Percentiles rank a stretch among this genome's conserved stretches.
Conservation (phyloP, 2,888 invertebrate species). For the Loripinus fragilis region DNA sequence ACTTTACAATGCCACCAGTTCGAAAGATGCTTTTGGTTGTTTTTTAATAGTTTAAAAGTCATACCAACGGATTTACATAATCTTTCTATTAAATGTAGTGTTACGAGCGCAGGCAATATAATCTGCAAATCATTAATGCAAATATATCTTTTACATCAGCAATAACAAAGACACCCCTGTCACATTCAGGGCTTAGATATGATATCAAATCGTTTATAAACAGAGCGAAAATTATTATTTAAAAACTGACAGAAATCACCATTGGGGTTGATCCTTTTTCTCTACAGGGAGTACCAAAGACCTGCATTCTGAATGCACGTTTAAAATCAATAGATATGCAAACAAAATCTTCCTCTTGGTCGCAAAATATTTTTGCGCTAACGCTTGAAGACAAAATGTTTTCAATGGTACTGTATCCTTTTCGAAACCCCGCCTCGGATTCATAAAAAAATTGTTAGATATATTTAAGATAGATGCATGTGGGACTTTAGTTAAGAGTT, state of each 20-base stretch:
- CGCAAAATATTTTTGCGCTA: too few relatives aligned
- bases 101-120: background rate
- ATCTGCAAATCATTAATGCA: background rate
- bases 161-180: slow-evolving; percentile 11
- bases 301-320: background rate
- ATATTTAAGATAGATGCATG: too few relatives aligned
- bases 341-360: too few relatives aligned
- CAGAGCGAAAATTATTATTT: slow-evolving; percentile 13
- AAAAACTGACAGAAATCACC: background rate
- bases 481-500: too few relatives aligned
- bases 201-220: slow-evolving; percentile 23
- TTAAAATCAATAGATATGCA: too few relatives aligned
- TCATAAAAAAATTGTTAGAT: too few relatives aligned
- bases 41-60: slow-evolving; percentile 5
- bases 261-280: background rate
- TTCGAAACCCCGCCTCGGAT: too few relatives aligned
- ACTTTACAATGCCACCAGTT: slow-evolving; percentile 15
- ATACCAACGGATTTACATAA: slow-evolving; percentile 22
- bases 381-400: too few relatives aligned
- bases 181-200: slow-evolving; percentile 16
- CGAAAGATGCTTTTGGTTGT: background rate
- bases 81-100: background rate
- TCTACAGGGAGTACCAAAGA: background rate
- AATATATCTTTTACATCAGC: slow-evolving; percentile 3
- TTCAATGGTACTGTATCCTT: too few relatives aligned